Evolutionary conservation across 1,140 invertebrate species (phyloP).

Genomic region (Drosophila arizonae): DNA sequence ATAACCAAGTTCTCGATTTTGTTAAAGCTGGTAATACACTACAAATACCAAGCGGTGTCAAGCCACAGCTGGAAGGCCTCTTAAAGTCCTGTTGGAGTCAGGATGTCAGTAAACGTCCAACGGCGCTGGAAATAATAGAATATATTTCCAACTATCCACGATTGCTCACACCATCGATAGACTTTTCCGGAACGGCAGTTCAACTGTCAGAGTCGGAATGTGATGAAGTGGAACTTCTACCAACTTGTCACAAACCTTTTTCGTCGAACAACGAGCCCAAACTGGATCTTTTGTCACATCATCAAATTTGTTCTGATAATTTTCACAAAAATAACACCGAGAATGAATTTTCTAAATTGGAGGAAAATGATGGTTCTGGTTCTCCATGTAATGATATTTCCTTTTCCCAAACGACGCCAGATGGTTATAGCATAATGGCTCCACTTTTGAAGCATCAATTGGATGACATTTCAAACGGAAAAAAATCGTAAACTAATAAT

Average conservation of each 20-base stretch:
- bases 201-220: slow-evolving; percentile 83
- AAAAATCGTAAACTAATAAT: not conserved
- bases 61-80: slow-evolving; percentile 89
- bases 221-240: slow-evolving; percentile 58
- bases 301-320: not conserved
- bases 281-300: slow-evolving; percentile 31
- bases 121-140: slow-evolving; percentile 90
- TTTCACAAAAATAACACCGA: not conserved
- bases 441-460: slow-evolving; percentile 51
- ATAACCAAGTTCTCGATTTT: slow-evolving; percentile 91
- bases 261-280: slow-evolving; percentile 30
- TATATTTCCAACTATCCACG: slow-evolving; percentile 89
- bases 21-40: slow-evolving; percentile 90
- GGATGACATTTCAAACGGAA: not conserved
- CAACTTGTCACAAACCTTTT: slow-evolving; percentile 31
- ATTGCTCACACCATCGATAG: slow-evolving; percentile 90
- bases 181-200: slow-evolving; percentile 89
- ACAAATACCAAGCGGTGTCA: slow-evolving; percentile 88
- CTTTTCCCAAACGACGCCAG: slow-evolving; percentile 52
- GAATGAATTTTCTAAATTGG: not conserved
- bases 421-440: slow-evolving; percentile 76
- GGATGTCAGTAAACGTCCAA: slow-evolving; percentile 88
- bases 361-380: not conserved
- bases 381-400: slow-evolving; percentile 12
- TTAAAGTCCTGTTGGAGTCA: slow-evolving; percentile 91